phyloP scores from a whole-genome alignment of 92 coral and sea anemone species.

The Ricordea florida region DNA sequence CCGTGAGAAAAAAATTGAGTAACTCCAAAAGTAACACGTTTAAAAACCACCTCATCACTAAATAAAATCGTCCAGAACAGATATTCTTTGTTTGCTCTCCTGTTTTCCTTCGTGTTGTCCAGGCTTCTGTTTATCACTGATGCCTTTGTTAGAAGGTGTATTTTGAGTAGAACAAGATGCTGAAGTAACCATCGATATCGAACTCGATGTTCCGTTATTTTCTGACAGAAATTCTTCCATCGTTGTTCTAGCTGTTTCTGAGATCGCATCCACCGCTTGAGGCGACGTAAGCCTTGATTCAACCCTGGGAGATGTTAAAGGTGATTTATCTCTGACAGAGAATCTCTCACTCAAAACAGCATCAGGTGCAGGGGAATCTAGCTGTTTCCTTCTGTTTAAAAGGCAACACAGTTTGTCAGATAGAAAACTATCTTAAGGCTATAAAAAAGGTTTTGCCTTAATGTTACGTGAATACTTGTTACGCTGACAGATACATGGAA shows the following conservation, averaged over 20 bases:
- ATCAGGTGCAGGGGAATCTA: background rate
- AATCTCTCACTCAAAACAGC: background rate
- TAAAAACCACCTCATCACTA: background rate
- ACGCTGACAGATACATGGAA: too few species aligned
- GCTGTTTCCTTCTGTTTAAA: background rate
- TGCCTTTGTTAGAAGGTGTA: background rate
- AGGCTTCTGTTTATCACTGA: background rate
- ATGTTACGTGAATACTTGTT: too few species aligned
- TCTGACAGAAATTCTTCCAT: background rate
- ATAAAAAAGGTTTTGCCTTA: too few species aligned
- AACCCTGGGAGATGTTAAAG: background rate
- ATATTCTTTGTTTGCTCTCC: background rate
- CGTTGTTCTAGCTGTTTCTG: background rate
- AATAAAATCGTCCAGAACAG: slow-evolving; percentile 33
- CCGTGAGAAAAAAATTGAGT: background rate
- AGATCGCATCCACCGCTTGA: background rate
- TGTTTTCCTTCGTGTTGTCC: background rate
- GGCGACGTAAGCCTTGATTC: background rate
- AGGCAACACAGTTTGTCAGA: background rate
- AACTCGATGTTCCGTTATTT: background rate
- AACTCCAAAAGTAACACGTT: background rate
- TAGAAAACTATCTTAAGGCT: background rate
- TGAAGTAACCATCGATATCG: too few species aligned
- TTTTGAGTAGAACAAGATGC: background rate
- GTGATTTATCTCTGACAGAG: background rate